Evolutionary conservation across 2,797 vertebrate species (phyloP).

Genomic region (Adrianichthys oophorus): DNA sequence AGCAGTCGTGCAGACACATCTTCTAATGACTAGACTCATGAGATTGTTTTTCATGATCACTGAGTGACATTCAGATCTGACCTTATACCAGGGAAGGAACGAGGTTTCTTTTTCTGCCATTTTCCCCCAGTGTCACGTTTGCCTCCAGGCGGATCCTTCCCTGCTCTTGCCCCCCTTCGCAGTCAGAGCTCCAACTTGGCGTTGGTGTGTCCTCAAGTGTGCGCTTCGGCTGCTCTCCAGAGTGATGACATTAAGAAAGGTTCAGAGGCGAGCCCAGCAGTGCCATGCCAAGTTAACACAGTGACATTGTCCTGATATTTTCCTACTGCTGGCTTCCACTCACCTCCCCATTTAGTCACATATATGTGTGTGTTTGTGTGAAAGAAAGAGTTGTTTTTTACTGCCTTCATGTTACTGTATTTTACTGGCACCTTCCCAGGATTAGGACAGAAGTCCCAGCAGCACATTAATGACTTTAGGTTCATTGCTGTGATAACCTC

Average conservation of each 20-base stretch:
- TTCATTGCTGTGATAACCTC: background rate
- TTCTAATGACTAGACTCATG: background rate
- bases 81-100: slow-evolving; percentile 40
- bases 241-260: slow-evolving; percentile 67
- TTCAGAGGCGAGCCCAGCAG: slow-evolving; percentile 27
- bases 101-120: slow-evolving; percentile 28
- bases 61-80: slow-evolving; percentile 56
- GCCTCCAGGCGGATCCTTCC: slow-evolving; percentile 13
- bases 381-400: background rate
- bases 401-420: no score
- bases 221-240: slow-evolving; percentile 45
- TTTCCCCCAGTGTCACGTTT: slow-evolving; percentile 4
- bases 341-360: slow-evolving; percentile 26
- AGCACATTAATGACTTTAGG: slow-evolving; percentile 19
- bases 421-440: slow-evolving; percentile 16
- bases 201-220: slow-evolving; percentile 8
- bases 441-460: slow-evolving; percentile 19
- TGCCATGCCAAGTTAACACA: slow-evolving; percentile 48
- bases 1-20: background rate
- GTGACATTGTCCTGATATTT: slow-evolving; percentile 70
- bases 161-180: slow-evolving; percentile 11
- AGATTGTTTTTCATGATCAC: slow-evolving; percentile 39
- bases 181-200: slow-evolving; percentile 14
- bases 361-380: slow-evolving; percentile 5
- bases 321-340: slow-evolving; percentile 44